Percentiles rank a stretch among this genome's conserved stretches.
Conservation (phyloP, 2,113 vertebrate genomes). For the Tringa solitaria region DNA sequence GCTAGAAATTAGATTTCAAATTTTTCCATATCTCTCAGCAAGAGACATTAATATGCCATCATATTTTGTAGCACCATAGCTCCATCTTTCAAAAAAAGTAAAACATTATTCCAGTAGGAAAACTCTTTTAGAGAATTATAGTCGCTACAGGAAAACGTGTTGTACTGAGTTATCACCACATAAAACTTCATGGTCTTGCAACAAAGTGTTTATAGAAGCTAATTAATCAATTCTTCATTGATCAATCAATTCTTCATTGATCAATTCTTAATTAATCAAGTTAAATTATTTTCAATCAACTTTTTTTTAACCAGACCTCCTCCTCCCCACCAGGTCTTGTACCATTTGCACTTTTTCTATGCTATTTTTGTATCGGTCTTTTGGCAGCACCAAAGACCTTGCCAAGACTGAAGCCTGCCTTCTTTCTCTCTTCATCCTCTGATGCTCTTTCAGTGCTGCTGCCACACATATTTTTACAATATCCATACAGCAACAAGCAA, state of each 20-base stretch:
- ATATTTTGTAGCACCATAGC: not conserved
- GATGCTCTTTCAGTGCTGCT: not conserved
- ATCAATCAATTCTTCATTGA: not conserved
- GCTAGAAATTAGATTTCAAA: not conserved
- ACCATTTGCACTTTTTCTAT: not conserved
- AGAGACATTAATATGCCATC: not conserved
- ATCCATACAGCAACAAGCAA: not conserved
- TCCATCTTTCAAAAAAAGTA: not conserved
- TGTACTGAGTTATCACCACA: not conserved
- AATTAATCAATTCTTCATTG: not conserved
- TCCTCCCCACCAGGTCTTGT: not conserved
- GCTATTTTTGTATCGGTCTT: not conserved
- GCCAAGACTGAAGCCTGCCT: not conserved
- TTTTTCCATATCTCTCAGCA: not conserved
- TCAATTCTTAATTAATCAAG: too few species aligned
- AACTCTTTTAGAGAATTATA: not conserved
- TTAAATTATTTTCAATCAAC: not conserved
- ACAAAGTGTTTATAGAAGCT: not conserved
- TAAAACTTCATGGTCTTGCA: not conserved
- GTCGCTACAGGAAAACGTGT: not conserved
- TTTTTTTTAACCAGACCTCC: not conserved
- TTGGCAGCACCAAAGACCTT: not conserved
- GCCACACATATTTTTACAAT: not conserved
- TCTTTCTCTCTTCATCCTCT: not conserved
- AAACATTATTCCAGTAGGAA: not conserved